Evolutionary conservation across 2,888 invertebrate genomes (phyloP), one percentile per base, ranked within the genome.

Genomic region (Saturnia japonica): DNA sequence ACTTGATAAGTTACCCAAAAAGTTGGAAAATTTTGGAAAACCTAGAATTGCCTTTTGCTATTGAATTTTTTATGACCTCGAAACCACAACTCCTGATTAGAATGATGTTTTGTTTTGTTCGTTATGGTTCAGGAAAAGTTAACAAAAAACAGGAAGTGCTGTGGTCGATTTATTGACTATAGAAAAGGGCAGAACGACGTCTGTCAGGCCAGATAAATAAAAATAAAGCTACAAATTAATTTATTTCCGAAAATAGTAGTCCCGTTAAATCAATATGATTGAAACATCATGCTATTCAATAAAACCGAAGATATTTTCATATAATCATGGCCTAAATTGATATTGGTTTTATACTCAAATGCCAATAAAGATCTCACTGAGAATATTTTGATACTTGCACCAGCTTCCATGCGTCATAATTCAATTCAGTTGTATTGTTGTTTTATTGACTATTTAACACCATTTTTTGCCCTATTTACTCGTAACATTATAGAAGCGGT

Each of bases 401-500:
- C 34, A 64, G 19, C 64, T 40, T 40, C 40, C 40, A 40, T 40
- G 40, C 64, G 64, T 64, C 64, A 64, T n/a, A 64, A 64, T 8
- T 40, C 40, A 64, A 40, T 64, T 40, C 64, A 64, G 64, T 64
- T 64, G 34, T 64, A 40, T 40, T 64, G 40, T 64, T 64, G 42
- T 67, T 70, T 67, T 70, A 70, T 67, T 47, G 67, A 47, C 42
- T 42, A 51, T 66, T 54, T 70, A 66, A 70, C 70, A 66, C 51
- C n/a, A 67, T 67, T 67, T 54, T 68, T 19, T 57, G 64, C 12
- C 47, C 69, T 64, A 69, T 40, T 69, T 60, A 43, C 14, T 43
- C 43, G 43, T 43, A 28, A 60, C 22, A 66, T 28, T 19, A 66
- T 25, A 70, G 54, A 14, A n/a, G 54, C 54, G 70, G 70, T 54